A percentile compares a stretch with the other conserved stretches of the same genome.
These are phyloP conservation scores for Ranitomeya variabilis DNA, from an alignment of 2,113 vertebrate genomes.

Conservation along the genomic window DNA sequence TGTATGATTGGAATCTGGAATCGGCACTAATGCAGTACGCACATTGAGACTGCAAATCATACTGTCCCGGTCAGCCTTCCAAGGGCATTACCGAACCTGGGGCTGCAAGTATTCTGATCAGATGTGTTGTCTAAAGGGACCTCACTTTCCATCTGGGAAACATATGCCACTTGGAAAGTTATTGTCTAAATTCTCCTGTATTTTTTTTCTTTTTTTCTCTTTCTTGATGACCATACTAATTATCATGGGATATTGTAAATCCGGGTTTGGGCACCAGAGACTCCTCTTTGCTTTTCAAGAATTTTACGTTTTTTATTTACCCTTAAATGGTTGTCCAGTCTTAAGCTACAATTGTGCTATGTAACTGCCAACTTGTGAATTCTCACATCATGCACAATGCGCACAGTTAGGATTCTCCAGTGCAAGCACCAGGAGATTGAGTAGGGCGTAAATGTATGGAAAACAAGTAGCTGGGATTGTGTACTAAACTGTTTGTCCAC, in stretches of 20 bases:
- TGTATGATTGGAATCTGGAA: conserved; percentile 45
- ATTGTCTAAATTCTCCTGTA: conserved; percentile 28
- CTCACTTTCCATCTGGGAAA: conserved; percentile 43
- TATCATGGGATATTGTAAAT: not conserved
- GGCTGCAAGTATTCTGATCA: conserved; percentile 5
- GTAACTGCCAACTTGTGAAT: no score
- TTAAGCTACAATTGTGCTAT: no score
- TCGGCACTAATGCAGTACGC: conserved; percentile 3
- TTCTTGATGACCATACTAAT: conserved; percentile 38
- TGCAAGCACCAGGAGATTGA: no score
- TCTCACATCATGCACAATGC: no score
- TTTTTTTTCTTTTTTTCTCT: conserved; percentile 23
- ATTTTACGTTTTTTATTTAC: no score
- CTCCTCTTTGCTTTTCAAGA: no score
- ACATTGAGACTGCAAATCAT: conserved; percentile 39
- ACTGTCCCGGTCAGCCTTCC: not conserved
- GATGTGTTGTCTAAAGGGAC: conserved; percentile 32
- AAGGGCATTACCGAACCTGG: conserved; percentile 12
- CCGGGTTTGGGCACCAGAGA: no score
- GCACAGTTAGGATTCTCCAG: no score
- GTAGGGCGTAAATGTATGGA: no score
- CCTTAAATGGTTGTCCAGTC: no score
- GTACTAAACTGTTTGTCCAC: no score
- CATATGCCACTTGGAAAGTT: conserved; percentile 21
- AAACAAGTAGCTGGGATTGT: no score